Evolutionary conservation across 1,140 invertebrate genomes (phyloP), one percentile per base, ranked within the genome.

Genomic region (Drosophila neocordata): DNA sequence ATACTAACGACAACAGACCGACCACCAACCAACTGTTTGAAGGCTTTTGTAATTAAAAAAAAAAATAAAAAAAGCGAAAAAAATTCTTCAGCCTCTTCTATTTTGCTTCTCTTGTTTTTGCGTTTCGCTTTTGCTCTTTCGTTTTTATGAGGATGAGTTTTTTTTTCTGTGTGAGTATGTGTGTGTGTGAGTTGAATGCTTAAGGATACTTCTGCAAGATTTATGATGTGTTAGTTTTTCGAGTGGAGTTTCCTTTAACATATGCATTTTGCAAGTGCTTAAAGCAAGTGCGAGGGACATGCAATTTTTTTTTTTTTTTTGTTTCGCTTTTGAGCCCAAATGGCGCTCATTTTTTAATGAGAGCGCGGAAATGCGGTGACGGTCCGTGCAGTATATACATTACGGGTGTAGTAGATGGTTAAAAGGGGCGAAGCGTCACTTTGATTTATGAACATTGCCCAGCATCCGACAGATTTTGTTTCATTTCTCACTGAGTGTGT

Each of bases 321-420:
- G 71, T 79, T 62, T 11, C 58, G 59, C 66, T 80, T 82, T 82
- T 15, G 31, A 20, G 41, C 78, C 67, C 74, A 85, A 87, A 87
- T 87, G 82, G 68, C 74, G 82, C 78, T 87, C 82, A 85, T 85
- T 85, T 85, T 85, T 85, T 85, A 85, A 85, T 85, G 82, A 85
- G 82, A 75, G 82, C 69, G 56, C 74, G 78, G 82, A 85, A 85
- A 82, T 85, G 67, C 64, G 83, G 63, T 60, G 63, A 53, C 48
- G 56, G 60, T 48, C 55, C 38, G 38, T 18, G 22, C 20, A 31
- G 37, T 8, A 15, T 41, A 8, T 31, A 31, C 27, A 31, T 31
- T 31, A 31, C 4, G 27, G 27, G 4, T 3, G 3, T 4, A 22
- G 44, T 9, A 44, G 24, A 52, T 38, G 15, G 62, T n/a, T 15